These are phyloP conservation scores for Petromus typicus DNA, from an alignment of 2,113 vertebrate species.

Conservation along the genomic window DNA sequence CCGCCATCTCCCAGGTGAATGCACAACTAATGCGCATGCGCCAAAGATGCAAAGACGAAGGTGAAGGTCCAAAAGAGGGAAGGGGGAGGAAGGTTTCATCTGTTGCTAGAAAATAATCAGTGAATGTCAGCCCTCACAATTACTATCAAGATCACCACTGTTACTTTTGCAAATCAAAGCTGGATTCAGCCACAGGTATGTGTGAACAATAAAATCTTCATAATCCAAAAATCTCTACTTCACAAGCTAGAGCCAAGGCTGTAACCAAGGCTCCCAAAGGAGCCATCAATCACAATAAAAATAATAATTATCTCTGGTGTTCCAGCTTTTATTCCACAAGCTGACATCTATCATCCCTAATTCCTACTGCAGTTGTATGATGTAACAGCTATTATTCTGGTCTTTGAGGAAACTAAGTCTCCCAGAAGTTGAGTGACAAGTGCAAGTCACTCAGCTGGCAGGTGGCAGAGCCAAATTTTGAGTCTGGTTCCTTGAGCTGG, in stretches of 20 bases:
- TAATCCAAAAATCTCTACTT: neutral
- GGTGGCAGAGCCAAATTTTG: neutral
- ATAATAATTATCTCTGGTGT: neutral
- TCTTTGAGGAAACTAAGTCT: neutral
- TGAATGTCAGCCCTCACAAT: neutral
- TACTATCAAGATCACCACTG: neutral
- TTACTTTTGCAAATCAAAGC: neutral
- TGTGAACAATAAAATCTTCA: neutral
- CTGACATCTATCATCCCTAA: rapidly evolving
- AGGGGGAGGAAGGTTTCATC: neutral
- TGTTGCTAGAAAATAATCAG: neutral
- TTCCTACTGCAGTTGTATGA: neutral
- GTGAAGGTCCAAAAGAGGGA: too few species aligned
- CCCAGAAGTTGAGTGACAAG: neutral
- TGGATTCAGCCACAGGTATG: neutral
- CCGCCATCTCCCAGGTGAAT: neutral
- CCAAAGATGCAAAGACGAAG: neutral
- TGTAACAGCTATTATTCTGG: neutral
- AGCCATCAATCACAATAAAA: neutral
- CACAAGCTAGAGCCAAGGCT: neutral
- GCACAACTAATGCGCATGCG: too few species aligned
- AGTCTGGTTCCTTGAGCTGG: neutral
- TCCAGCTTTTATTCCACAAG: neutral
- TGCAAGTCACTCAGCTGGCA: neutral
- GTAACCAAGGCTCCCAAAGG: neutral